Conservation (phyloP, 2,113 vertebrate genomes). For the Myotis brandtii region DNA sequence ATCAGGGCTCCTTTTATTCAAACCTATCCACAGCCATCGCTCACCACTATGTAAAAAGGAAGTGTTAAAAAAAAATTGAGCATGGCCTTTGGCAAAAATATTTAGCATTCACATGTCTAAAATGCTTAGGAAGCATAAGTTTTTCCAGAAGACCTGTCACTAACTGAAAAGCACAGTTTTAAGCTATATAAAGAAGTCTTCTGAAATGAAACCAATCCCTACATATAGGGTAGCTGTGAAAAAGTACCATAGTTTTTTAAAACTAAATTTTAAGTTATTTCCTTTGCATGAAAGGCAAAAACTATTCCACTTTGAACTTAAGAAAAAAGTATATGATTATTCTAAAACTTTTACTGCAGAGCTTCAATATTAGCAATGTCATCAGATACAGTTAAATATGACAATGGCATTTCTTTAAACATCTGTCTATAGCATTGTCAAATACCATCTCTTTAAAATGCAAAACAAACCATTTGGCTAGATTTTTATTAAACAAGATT, state of each 20-base stretch:
- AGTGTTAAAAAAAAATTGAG: conserved; percentile 45
- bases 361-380: background rate
- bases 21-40: conserved; percentile 95
- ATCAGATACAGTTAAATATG: conserved; percentile 14
- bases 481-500: conserved; percentile 18
- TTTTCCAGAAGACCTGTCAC: conserved; percentile 26
- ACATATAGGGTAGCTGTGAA: background rate
- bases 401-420: background rate
- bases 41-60: conserved; percentile 85
- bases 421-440: background rate
- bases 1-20: conserved; percentile 95
- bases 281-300: conserved; percentile 42
- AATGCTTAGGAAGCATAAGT: background rate
- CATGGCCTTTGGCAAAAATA: conserved; percentile 17
- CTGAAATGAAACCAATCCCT: conserved; percentile 21
- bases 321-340: background rate
- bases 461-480: background rate
- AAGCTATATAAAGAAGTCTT: background rate
- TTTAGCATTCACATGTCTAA: conserved; percentile 7
- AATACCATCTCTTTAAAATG: conserved; percentile 22
- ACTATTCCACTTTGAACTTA: background rate
- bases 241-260: background rate
- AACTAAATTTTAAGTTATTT: conserved; percentile 33
- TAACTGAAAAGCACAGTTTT: background rate
- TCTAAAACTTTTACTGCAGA: conserved; percentile 40